These are phyloP conservation scores for Thamnophis elegans DNA, from an alignment of 2,797 vertebrate genomes.

Conservation along the genomic window DNA sequence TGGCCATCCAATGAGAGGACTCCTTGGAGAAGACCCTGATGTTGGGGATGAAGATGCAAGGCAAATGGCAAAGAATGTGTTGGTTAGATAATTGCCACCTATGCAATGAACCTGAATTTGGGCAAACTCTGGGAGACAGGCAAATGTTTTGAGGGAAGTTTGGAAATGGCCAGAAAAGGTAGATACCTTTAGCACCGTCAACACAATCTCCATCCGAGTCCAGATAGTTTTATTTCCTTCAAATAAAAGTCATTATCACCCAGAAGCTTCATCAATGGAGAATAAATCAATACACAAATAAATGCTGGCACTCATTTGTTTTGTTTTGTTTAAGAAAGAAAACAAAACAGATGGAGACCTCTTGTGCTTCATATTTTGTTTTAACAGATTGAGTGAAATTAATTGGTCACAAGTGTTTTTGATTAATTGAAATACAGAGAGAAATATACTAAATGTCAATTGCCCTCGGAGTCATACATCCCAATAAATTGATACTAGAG, in stretches of 20 bases:
- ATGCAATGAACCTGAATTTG: too few species aligned
- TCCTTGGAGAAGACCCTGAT: too few species aligned
- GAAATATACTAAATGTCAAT: constrained; percentile 22
- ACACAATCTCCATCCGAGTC: neutral
- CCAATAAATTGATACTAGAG: constrained; percentile 8
- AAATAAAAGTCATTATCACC: neutral
- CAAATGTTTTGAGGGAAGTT: neutral
- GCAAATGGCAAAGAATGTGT: too few species aligned
- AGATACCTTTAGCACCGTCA: neutral
- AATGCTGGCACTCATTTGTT: neutral
- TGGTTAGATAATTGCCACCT: too few species aligned
- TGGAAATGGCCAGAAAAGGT: neutral
- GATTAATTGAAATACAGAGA: constrained; percentile 51
- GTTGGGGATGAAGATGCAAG: too few species aligned
- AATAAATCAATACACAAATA: neutral
- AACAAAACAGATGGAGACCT: neutral
- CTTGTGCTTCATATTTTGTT: neutral
- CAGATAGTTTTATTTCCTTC: neutral
- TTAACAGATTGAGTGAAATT: neutral
- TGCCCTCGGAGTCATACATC: constrained; percentile 2
- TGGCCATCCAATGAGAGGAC: too few species aligned
- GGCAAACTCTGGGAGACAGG: neutral
- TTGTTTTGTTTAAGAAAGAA: neutral
- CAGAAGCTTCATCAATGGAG: neutral
- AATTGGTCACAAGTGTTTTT: constrained; percentile 37